These are phyloP conservation scores for Columba livia DNA, from an alignment of 2,113 vertebrate genomes.

Conservation along the genomic window DNA sequence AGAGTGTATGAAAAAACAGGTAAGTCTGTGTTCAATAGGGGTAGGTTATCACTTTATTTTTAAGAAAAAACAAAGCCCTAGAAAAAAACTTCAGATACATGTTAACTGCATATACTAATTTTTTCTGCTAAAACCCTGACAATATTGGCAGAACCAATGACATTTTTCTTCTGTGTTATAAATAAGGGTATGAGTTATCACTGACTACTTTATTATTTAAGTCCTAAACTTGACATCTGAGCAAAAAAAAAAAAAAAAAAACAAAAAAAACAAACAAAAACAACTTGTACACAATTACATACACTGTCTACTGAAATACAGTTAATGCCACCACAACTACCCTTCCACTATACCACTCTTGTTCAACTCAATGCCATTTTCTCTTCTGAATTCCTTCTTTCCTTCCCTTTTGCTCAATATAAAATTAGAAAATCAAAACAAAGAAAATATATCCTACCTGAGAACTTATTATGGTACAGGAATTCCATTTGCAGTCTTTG, in stretches of 20 bases:
- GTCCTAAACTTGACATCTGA: neutral
- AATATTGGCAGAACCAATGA: neutral
- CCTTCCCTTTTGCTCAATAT: neutral
- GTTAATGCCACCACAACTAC: neutral
- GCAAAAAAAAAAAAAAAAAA: neutral
- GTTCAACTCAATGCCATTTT: neutral
- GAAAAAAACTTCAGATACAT: accelerated
- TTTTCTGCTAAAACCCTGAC: neutral
- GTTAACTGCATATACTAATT: neutral
- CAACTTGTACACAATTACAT: neutral
- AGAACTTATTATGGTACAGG: constrained; percentile 93
- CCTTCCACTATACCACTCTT: neutral
- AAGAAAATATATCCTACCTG: constrained; percentile 73
- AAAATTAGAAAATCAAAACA: neutral
- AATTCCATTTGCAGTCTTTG: constrained; percentile 97
- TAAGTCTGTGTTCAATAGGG: neutral
- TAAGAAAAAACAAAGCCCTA: neutral
- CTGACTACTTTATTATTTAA: neutral
- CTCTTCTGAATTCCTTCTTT: neutral
- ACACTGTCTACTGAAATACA: neutral
- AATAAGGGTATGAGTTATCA: neutral
- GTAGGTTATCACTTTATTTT: neutral
- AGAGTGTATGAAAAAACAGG: neutral
- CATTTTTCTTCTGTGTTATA: neutral
- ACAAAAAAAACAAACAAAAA: no score